Percentiles rank a stretch among this genome's conserved stretches.
Evolutionary conservation across 2,113 vertebrate genomes (phyloP).

Genomic region (Alosa alosa): DNA sequence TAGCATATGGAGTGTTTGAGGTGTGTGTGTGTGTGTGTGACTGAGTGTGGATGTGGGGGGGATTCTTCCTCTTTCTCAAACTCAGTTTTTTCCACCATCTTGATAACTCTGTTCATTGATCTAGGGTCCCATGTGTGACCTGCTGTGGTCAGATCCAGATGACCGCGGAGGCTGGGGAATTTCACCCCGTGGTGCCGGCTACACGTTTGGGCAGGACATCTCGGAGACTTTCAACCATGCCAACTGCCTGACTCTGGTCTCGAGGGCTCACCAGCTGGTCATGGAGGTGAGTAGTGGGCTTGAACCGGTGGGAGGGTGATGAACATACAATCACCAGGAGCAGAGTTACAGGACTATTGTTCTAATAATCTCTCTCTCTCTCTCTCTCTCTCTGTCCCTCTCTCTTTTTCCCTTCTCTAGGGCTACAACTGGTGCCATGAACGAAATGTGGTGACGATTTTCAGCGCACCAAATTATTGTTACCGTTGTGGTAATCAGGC

Average conservation of each 20-base stretch:
- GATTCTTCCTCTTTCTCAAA: background rate
- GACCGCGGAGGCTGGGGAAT: slow-evolving; percentile 76
- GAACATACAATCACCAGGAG: background rate
- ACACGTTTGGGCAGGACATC: slow-evolving; percentile 97
- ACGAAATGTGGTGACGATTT: slow-evolving; percentile 75
- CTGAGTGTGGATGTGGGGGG: too few relatives aligned
- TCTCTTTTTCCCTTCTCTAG: slow-evolving; percentile 47
- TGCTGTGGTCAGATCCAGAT: slow-evolving; percentile 83
- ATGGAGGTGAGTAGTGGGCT: slow-evolving; percentile 82
- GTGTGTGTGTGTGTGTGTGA: too few relatives aligned
- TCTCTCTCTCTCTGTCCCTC: background rate
- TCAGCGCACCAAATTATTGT: slow-evolving; percentile 77
- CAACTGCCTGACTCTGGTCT: slow-evolving; percentile 95
- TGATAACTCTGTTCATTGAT: slow-evolving; percentile 14
- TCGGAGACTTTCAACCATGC: slow-evolving; percentile 99
- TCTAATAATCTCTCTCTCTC: background rate
- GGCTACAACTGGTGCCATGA: slow-evolving; percentile 78
- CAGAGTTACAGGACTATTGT: background rate
- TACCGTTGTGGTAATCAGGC: slow-evolving; percentile 78
- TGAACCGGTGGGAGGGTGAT: background rate
- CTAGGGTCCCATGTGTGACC: slow-evolving; percentile 97
- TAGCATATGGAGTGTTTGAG: too few relatives aligned
- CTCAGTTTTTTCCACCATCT: background rate
- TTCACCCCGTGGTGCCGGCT: slow-evolving; percentile 74
- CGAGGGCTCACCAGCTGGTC: slow-evolving; percentile 96